Evolutionary conservation across 2,797 vertebrate genomes (phyloP).

Genomic region (Melanogrammus aeglefinus): DNA sequence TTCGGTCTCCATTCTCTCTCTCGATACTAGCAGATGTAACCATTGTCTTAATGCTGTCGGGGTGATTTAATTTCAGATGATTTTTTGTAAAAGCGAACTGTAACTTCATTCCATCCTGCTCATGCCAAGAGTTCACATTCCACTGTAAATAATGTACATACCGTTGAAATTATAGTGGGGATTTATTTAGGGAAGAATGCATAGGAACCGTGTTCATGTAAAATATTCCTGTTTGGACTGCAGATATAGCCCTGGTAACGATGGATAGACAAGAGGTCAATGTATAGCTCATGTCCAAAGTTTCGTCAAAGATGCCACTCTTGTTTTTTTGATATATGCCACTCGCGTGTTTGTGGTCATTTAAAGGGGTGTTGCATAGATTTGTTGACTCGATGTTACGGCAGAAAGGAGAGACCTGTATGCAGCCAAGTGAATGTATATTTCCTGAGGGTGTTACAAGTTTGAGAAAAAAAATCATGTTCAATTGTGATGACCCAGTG

Average conservation of each 20-base stretch:
- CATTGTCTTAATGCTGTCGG: conserved; percentile 58
- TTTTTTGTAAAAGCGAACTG: conserved; percentile 65
- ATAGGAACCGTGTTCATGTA: conserved; percentile 58
- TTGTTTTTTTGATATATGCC: conserved; percentile 62
- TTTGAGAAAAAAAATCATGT: conserved; percentile 66
- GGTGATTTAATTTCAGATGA: conserved; percentile 49
- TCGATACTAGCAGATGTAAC: conserved; percentile 48
- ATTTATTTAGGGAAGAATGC: conserved; percentile 63
- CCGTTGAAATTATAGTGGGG: conserved; percentile 64
- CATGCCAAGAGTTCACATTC: conserved; percentile 66
- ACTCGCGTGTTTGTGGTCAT: conserved; percentile 61
- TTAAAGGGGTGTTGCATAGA: conserved; percentile 53
- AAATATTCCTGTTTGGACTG: conserved; percentile 64
- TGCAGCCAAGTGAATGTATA: conserved; percentile 78
- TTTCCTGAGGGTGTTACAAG: conserved; percentile 77
- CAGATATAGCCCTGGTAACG: conserved; percentile 51
- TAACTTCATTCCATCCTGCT: conserved; percentile 70
- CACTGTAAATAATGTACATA: conserved; percentile 81
- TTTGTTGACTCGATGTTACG: conserved; percentile 61
- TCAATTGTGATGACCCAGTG: conserved; percentile 79
- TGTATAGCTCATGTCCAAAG: conserved; percentile 66
- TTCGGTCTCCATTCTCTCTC: conserved; percentile 34
- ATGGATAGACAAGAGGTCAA: conserved; percentile 49
- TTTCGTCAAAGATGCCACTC: conserved; percentile 53
- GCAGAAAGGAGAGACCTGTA: conserved; percentile 67